Evolutionary conservation across 2,113 vertebrate species (phyloP).

Genomic region (Hippoglossus stenolepis): DNA sequence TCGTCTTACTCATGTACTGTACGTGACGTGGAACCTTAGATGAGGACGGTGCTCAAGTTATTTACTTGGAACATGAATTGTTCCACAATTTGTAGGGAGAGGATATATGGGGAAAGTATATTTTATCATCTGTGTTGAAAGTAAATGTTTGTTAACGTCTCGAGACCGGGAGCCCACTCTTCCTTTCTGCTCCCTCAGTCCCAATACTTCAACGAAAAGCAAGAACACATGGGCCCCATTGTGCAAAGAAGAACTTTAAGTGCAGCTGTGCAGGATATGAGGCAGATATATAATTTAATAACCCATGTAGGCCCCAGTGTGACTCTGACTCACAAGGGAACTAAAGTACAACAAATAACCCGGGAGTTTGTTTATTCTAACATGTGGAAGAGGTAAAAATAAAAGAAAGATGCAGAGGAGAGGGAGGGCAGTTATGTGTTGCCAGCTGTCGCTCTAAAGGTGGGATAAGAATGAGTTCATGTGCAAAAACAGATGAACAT

Average conservation of each 20-base stretch:
- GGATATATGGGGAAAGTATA: not conserved
- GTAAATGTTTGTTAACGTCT: slow-evolving; percentile 22
- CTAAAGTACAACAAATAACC: slow-evolving; percentile 7
- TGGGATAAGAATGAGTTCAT: not conserved
- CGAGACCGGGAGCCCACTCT: slow-evolving; percentile 27
- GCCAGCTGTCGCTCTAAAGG: slow-evolving; percentile 3
- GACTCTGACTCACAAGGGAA: slow-evolving; percentile 10
- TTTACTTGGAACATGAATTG: not conserved
- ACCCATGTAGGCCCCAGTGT: slow-evolving; percentile 16
- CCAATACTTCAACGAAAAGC: slow-evolving; percentile 30
- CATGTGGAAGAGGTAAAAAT: slow-evolving; percentile 8
- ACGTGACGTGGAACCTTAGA: not conserved
- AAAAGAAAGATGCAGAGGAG: not conserved
- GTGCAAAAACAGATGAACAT: not conserved
- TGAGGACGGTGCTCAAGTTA: not conserved
- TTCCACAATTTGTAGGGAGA: not conserved
- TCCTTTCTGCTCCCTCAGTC: slow-evolving; percentile 35
- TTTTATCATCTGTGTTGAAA: not conserved
- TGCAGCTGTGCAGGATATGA: slow-evolving; percentile 74
- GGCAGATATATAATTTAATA: slow-evolving; percentile 45
- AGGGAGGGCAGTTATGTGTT: not conserved
- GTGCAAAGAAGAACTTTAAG: slow-evolving; percentile 16
- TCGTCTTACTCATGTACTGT: slow-evolving; percentile 27
- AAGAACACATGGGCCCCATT: slow-evolving; percentile 68
- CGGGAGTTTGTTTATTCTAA: slow-evolving; percentile 16